These are phyloP conservation scores for Alexandromys fortis DNA, from an alignment of 2,113 vertebrate genomes.

Conservation along the genomic window DNA sequence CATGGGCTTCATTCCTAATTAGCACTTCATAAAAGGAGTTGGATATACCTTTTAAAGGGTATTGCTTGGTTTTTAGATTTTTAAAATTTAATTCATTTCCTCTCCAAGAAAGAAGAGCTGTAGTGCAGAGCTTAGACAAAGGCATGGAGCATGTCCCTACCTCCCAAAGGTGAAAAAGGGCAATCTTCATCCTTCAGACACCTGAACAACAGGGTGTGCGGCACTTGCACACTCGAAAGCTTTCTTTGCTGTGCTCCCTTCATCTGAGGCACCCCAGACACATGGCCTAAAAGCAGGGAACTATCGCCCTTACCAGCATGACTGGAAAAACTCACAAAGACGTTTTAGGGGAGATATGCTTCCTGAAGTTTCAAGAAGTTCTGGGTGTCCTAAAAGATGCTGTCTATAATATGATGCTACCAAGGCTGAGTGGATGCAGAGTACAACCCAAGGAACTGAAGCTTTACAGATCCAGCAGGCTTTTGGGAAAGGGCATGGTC, in stretches of 20 bases:
- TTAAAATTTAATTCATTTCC: neutral
- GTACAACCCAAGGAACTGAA: neutral
- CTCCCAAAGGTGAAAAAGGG: neutral
- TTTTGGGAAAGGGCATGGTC: neutral
- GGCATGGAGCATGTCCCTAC: neutral
- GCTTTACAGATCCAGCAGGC: neutral
- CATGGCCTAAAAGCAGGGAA: neutral
- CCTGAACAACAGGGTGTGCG: neutral
- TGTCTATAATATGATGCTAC: conserved; percentile 17
- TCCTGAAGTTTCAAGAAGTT: conserved; percentile 32
- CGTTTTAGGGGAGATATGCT: neutral
- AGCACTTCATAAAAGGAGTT: neutral
- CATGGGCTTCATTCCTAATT: neutral
- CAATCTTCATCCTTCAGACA: neutral
- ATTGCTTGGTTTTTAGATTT: neutral
- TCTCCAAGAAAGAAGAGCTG: neutral
- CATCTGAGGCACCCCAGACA: neutral
- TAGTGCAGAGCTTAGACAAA: neutral
- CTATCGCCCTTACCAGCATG: neutral
- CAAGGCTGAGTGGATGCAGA: neutral
- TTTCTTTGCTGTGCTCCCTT: neutral
- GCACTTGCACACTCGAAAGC: neutral
- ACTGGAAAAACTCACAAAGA: neutral
- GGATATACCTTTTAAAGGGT: neutral
- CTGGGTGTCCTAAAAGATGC: neutral